Evolutionary conservation across 2,888 invertebrate genomes (phyloP).

Genomic region (Ormyrus nitidulus): DNA sequence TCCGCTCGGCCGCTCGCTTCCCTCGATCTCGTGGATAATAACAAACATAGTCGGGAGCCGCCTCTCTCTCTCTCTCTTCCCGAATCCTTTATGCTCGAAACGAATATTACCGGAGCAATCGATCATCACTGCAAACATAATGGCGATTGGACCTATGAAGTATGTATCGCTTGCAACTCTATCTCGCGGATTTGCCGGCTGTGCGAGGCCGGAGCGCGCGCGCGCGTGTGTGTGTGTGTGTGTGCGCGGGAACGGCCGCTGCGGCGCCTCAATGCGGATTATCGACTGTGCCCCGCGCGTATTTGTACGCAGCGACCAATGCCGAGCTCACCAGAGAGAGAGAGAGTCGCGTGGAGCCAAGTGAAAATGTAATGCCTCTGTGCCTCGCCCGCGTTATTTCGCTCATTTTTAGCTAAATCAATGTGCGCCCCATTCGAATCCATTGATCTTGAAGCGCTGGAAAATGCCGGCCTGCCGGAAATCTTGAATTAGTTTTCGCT

Average conservation of each 20-base stretch:
- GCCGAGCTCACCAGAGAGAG: background rate
- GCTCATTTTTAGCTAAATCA: too few relatives aligned
- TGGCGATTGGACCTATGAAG: conserved; percentile 27
- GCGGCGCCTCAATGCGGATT: background rate
- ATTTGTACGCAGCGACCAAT: background rate
- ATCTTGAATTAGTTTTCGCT: too few relatives aligned
- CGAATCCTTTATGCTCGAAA: conserved; percentile 36
- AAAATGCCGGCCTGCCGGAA: too few relatives aligned
- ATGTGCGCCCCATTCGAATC: too few relatives aligned
- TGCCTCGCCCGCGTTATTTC: too few relatives aligned
- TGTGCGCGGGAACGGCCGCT: background rate
- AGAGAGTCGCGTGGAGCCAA: background rate
- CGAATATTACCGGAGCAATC: conserved; percentile 46
- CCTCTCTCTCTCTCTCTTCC: background rate
- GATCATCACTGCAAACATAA: conserved; percentile 45
- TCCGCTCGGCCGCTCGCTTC: background rate
- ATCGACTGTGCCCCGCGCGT: conserved; percentile 24
- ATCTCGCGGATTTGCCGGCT: background rate
- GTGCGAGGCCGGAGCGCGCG: too few relatives aligned
- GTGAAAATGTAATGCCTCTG: background rate
- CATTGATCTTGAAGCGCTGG: too few relatives aligned
- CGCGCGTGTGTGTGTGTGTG: too few relatives aligned
- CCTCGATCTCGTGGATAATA: background rate
- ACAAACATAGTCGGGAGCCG: conserved; percentile 16
- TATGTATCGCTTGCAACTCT: background rate